phyloP scores from a whole-genome alignment of 2,797 vertebrate species.

The Triplophysa bombifrons region DNA sequence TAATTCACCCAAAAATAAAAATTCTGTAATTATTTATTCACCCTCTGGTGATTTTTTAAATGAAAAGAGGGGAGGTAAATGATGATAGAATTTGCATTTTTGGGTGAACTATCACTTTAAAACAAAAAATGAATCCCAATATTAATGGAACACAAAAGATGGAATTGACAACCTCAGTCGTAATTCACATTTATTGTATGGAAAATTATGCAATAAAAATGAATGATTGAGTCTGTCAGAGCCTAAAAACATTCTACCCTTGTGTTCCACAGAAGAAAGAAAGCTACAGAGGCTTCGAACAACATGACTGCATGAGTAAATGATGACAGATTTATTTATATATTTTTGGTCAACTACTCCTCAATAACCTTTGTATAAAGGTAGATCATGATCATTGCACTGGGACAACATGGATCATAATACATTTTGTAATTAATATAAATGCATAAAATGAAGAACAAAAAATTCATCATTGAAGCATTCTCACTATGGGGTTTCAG shows the following conservation, averaged over 20 bases:
- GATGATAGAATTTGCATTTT: too few relatives aligned
- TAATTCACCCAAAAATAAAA: not conserved
- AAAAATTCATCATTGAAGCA: not conserved
- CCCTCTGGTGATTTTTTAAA: not conserved
- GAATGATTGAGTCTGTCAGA: not conserved
- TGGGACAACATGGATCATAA: not conserved
- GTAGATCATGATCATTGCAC: not conserved
- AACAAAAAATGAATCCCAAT: too few relatives aligned
- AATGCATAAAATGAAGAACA: conserved; percentile 21
- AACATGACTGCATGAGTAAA: not conserved
- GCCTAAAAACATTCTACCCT: not conserved
- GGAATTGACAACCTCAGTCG: not conserved
- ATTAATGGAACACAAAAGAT: not conserved
- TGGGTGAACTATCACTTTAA: too few relatives aligned
- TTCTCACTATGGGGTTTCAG: not conserved
- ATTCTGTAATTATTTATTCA: not conserved
- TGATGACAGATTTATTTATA: not conserved
- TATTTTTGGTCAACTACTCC: not conserved
- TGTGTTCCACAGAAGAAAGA: not conserved
- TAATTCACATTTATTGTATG: not conserved
- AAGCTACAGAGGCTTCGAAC: not conserved
- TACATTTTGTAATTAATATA: not conserved
- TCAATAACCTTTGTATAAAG: not conserved
- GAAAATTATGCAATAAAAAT: not conserved
- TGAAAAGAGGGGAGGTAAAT: too few relatives aligned